Evolutionary conservation across 2,113 vertebrate genomes (phyloP).

Genomic region (Megaleporinus macrocephalus): DNA sequence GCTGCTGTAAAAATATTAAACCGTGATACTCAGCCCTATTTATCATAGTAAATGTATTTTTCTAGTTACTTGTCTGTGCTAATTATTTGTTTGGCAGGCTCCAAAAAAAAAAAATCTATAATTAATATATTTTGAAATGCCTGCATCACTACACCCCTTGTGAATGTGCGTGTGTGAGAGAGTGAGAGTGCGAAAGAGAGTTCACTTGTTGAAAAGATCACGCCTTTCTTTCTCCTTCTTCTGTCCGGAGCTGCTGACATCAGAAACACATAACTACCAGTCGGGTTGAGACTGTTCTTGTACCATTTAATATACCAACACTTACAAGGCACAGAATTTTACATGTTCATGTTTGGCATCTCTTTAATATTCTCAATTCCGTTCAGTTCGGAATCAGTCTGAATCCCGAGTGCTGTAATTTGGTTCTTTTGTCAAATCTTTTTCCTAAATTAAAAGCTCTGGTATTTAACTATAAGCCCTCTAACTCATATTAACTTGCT

Average conservation of each 20-base stretch:
- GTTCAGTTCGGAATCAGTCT: neutral
- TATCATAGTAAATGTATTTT: no score
- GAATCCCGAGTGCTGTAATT: neutral
- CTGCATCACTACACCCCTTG: neutral
- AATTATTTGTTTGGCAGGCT: no score
- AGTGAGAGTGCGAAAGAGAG: neutral
- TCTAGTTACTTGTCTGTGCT: no score
- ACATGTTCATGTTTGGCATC: neutral
- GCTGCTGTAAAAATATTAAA: no score
- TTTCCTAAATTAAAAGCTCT: neutral
- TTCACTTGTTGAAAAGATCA: neutral
- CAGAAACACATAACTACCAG: neutral
- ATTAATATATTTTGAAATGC: neutral
- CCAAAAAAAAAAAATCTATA: no score
- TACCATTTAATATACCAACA: neutral
- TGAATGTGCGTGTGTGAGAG: conserved; percentile 12
- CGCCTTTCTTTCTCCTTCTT: neutral
- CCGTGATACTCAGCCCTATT: no score
- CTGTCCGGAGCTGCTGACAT: conserved; percentile 12
- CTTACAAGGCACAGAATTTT: neutral
- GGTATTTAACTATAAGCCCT: neutral
- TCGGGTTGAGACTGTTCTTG: neutral
- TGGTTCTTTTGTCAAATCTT: neutral
- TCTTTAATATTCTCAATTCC: neutral
- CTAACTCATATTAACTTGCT: conserved; percentile 8